Evolutionary conservation across 2,113 vertebrate genomes (phyloP).

Genomic region (Regulus satrapa): DNA sequence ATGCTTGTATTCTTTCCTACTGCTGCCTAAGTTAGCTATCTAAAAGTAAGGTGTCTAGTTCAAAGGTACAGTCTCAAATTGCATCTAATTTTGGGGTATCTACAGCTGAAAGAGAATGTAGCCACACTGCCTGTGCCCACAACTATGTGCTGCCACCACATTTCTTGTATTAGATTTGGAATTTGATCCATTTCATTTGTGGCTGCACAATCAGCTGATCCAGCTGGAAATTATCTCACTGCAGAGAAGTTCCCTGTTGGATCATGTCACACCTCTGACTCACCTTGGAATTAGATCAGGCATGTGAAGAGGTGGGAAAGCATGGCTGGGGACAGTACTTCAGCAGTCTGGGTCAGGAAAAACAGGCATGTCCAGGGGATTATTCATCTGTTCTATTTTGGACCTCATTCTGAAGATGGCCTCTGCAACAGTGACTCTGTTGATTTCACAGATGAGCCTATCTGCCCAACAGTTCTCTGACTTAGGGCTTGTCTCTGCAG

Average conservation of each 20-base stretch:
- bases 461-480: neutral
- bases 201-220: neutral
- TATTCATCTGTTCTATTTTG: slow-evolving; percentile 16
- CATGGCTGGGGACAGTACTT: neutral
- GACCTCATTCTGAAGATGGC: neutral
- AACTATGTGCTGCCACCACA: slow-evolving; percentile 27
- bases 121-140: neutral
- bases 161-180: neutral
- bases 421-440: neutral
- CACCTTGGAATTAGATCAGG: slow-evolving; percentile 7
- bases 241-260: neutral
- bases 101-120: neutral
- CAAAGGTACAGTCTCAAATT: neutral
- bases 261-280: neutral
- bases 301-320: neutral
- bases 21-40: neutral
- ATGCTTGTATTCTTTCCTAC: neutral
- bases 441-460: neutral
- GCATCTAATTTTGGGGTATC: slow-evolving; percentile 18
- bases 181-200: slow-evolving; percentile 18
- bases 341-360: neutral
- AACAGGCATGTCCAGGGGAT: neutral
- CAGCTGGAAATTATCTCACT: neutral
- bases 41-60: neutral
- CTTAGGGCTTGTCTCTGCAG: neutral